phyloP scores from a whole-genome alignment of 2,797 vertebrate genomes.

The Delichon dasypus region DNA sequence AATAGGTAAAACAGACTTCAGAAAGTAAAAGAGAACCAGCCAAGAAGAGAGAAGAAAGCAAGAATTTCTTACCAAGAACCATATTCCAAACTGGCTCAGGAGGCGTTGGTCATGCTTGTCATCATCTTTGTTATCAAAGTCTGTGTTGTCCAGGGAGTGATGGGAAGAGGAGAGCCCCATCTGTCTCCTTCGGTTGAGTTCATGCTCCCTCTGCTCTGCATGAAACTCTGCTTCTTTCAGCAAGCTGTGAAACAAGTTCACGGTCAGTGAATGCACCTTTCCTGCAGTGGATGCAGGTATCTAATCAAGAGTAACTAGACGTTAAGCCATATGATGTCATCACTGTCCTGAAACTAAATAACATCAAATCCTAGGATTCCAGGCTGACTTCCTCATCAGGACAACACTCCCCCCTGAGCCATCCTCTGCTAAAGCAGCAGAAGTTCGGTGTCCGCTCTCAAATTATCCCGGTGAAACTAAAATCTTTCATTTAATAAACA shows the following conservation, averaged over 20 bases:
- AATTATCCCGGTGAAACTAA: not conserved
- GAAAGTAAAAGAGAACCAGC: not conserved
- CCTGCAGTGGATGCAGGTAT: not conserved
- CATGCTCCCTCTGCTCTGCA: constrained; percentile 94
- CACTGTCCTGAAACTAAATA: not conserved
- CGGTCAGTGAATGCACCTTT: not conserved
- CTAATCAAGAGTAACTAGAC: not conserved
- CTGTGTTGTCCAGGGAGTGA: constrained; percentile 95
- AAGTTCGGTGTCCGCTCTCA: not conserved
- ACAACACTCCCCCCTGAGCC: not conserved
- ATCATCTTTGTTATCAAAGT: constrained; percentile 98
- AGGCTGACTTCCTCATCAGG: not conserved
- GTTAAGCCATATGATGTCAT: not conserved
- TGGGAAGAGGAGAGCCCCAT: constrained; percentile 96
- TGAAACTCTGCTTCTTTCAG: constrained; percentile 98
- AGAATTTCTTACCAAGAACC: constrained; percentile 90
- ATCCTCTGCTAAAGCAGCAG: not conserved
- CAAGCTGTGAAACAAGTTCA: constrained; percentile 76
- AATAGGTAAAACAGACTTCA: not conserved
- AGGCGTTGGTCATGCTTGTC: constrained; percentile 98
- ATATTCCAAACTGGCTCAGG: constrained; percentile 98
- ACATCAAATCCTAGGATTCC: not conserved
- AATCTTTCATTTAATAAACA: too few relatives aligned
- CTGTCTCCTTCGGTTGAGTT: constrained; percentile 92
- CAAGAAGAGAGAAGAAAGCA: not conserved